phyloP scores from a whole-genome alignment of 1,140 invertebrate genomes.

The Drosophila ercepeae region DNA sequence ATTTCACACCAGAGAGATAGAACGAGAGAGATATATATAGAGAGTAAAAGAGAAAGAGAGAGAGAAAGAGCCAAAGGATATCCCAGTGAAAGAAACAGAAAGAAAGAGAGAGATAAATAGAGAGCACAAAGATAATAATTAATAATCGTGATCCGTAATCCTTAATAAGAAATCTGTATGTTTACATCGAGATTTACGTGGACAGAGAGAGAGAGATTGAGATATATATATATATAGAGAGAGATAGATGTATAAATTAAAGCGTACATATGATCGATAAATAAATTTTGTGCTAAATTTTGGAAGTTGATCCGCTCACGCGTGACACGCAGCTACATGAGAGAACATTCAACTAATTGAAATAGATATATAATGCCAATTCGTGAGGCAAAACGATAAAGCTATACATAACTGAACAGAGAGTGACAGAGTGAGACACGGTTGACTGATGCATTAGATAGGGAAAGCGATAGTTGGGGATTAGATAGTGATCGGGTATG shows the following conservation, averaged over 20 bases:
- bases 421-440: constrained; percentile 36
- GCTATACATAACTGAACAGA: constrained; percentile 39
- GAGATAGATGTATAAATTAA: constrained; percentile 7
- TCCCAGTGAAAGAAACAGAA: constrained; percentile 9
- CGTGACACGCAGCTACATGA: constrained; percentile 33
- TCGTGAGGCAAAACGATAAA: constrained; percentile 37
- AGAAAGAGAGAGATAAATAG: constrained; percentile 21
- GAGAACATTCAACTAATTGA: constrained; percentile 51
- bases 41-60: constrained; percentile 18
- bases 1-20: constrained; percentile 23
- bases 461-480: background rate
- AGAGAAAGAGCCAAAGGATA: constrained; percentile 12
- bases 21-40: constrained; percentile 27
- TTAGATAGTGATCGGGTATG: background rate
- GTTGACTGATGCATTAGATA: constrained; percentile 41
- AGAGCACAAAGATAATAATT: constrained; percentile 44
- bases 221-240: background rate
- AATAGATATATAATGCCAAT: constrained; percentile 40
- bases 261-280: constrained; percentile 33
- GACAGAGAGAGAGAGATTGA: constrained; percentile 12
- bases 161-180: constrained; percentile 32
- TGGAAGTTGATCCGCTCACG: constrained; percentile 17
- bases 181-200: constrained; percentile 56
- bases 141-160: constrained; percentile 40
- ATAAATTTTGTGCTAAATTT: constrained; percentile 32